Evolutionary conservation across 2,113 vertebrate genomes (phyloP).

Genomic region (Aplodontia rufa): DNA sequence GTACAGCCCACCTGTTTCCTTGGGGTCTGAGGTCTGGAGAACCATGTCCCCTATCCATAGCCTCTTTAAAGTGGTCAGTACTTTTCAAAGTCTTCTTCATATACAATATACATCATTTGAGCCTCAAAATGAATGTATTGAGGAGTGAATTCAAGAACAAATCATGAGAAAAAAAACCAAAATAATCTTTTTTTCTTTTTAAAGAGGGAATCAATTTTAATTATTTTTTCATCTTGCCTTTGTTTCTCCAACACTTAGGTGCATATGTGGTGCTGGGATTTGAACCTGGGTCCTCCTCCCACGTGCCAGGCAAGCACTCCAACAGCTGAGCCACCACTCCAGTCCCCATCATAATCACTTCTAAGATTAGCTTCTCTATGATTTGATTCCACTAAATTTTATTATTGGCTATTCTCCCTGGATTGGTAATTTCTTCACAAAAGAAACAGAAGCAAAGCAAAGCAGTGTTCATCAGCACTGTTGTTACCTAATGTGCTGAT

Average conservation of each 20-base stretch:
- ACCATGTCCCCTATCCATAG: not conserved
- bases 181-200: too few relatives aligned
- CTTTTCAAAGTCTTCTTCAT: not conserved
- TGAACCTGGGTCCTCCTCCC: too few relatives aligned
- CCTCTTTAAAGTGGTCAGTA: not conserved
- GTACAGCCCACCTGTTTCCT: not conserved
- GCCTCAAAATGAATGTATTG: not conserved
- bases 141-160: not conserved
- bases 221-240: too few relatives aligned
- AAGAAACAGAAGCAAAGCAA: not conserved
- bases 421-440: not conserved
- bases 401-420: not conserved
- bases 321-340: too few relatives aligned
- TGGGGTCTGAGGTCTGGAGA: not conserved
- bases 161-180: not conserved
- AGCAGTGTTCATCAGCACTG: not conserved
- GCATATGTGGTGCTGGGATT: too few relatives aligned
- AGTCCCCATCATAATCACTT: not conserved
- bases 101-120: not conserved
- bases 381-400: not conserved
- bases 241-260: too few relatives aligned
- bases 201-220: too few relatives aligned
- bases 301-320: too few relatives aligned
- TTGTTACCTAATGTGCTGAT: not conserved
- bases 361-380: not conserved